These are phyloP conservation scores for Lordiphosa andalusiaca DNA, from an alignment of 2,888 invertebrate genomes.

Conservation along the genomic window DNA sequence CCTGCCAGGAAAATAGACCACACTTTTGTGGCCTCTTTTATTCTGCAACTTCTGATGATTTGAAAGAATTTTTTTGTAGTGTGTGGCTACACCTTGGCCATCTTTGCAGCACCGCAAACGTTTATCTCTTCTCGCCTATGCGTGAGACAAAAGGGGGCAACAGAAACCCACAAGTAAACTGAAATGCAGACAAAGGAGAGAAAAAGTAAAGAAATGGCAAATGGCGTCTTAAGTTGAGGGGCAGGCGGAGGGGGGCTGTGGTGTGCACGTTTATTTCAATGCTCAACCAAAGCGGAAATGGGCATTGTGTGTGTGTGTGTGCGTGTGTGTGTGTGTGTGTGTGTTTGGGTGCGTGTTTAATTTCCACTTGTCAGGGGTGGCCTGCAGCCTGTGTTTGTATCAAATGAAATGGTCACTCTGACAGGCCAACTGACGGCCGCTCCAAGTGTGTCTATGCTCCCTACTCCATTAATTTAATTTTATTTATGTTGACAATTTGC, in stretches of 20 bases:
- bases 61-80: not conserved
- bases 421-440: conserved; percentile 55
- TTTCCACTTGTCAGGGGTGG: conserved; percentile 46
- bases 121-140: conserved; percentile 21
- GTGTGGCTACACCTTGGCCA: conserved; percentile 11
- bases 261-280: conserved; percentile 23
- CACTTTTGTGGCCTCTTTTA: too few relatives aligned
- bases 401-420: conserved; percentile 67
- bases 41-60: too few relatives aligned
- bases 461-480: conserved; percentile 60
- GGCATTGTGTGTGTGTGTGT: conserved; percentile 31
- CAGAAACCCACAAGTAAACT: conserved; percentile 15
- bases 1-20: too few relatives aligned
- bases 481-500: conserved; percentile 67
- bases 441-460: conserved; percentile 6
- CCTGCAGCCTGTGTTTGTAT: conserved; percentile 34
- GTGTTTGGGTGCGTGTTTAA: conserved; percentile 53
- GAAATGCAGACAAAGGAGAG: conserved; percentile 27
- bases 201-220: conserved; percentile 33
- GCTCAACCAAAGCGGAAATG: conserved; percentile 34
- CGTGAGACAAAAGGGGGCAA: conserved; percentile 12
- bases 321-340: conserved; percentile 37
- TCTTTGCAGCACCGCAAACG: conserved; percentile 9
- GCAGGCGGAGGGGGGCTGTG: not conserved
- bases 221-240: conserved; percentile 26